Evolutionary conservation across 2,113 vertebrate genomes (phyloP), one percentile per base, ranked within the genome.

Genomic region (Ochotona princeps): DNA sequence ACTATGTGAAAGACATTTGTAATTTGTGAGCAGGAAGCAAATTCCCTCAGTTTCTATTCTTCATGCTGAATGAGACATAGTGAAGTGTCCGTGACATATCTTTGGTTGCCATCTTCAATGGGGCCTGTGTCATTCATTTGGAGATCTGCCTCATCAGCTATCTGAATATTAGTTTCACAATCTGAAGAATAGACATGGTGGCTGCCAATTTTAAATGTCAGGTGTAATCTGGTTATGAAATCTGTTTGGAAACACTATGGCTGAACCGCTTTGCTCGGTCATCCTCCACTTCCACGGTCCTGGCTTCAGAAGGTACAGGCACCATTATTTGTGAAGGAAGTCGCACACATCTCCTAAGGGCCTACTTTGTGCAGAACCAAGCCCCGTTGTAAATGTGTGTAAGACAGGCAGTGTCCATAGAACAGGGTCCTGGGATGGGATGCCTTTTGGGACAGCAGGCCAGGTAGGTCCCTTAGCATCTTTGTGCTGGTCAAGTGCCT

Each of bases 111-210:
- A 91, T 96, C 96, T 96, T 95, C 94, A 95, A 2, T 90, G 89
- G 87, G 87, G 35, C 49, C 81, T 72, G 88, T 95, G 83, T 97
- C 89, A 90, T 94, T 90, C 0, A 8, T 61, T 75, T 92, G 93
- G 93, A 84, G 89, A 95, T 95, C 89, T 70, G 81, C 73, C 84
- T 93, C 88, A 93, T 96, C 88, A 92, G 86, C 87, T 75, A 88
- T 96, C 93, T 97, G 94, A 97, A 91, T 91, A 95, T 85, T 60
- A 73, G 30, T 96, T 97, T 97, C 94, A 96, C 90, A 97, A 97
- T 78, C 91, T 79, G 83, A 95, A 96, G 94, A 95, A 96, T 92
- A 97, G 95, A 79, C 30, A 17, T 23, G 38, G 32, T 26, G 49
- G 63, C 54, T 95, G 96, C 96, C 96, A 97, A 94, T 61, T 94